Evolutionary conservation across 1,140 invertebrate genomes (phyloP), one percentile per base, ranked within the genome.

Genomic region (Drosophila jambulina): DNA sequence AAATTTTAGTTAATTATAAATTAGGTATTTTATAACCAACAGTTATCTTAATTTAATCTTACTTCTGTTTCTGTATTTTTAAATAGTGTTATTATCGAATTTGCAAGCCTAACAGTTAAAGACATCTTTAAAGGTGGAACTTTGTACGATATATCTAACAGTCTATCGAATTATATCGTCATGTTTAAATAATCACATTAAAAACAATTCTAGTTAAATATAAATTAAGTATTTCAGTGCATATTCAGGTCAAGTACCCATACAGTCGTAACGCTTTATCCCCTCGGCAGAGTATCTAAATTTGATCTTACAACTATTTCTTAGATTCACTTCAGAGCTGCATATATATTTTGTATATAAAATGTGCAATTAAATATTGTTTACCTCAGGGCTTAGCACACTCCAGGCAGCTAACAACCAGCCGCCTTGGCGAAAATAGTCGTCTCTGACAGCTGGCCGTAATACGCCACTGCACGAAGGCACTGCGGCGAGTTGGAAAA

Each of bases 291-390:
- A 17, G 3, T 9, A 17, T 48, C 45, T 17, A 25, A 25, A 10
- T 8, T 48, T 25, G 17, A 19, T 45, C 12, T 45, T 13, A 7
- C 2, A 13, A 36, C 10, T 21, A 15, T 15, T 65, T 67, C 3
- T 25, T 8, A 19, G 15, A 65, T 46, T 69, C 27, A 3, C 8
- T 17, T n/a, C 4, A 36, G 2, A 36, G 10, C 4, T 4, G 6
- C 8, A 27, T 21, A 15, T 6, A 51, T 42, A 25, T 21, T 8
- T 25, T 48, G 8, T 10, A 25, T 17, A 1, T 4, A 48, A 48
- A 48, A 23, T 34, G 19, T 12, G 57, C 17, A 61, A 65, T 53
- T 51, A 68, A 68, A 45, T 54, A 36, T 34, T 27, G n/a, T 45
- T 67, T 53, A 53, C 38, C 19, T 21, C 12, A 29, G 25, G 19